Evolutionary conservation across 2,797 vertebrate species (phyloP).

Genomic region (Avahi laniger): DNA sequence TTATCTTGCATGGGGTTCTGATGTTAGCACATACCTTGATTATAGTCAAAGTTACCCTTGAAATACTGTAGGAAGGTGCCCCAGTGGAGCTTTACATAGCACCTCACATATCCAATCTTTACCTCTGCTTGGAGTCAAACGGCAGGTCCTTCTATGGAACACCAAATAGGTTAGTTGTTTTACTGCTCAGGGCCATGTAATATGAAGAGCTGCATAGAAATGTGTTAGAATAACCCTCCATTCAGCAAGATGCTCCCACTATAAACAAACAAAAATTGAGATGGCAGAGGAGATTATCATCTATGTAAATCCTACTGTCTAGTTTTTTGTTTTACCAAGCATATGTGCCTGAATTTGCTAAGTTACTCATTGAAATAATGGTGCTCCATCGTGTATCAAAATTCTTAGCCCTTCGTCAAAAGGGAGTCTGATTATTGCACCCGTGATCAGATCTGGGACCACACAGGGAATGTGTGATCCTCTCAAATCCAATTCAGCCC

Average conservation of each 20-base stretch:
- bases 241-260: background rate
- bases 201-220: background rate
- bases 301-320: background rate
- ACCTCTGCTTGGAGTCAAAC: background rate
- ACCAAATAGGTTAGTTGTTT: background rate
- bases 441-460: background rate
- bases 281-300: background rate
- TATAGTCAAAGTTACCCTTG: background rate
- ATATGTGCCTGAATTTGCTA: background rate
- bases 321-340: background rate
- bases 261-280: background rate
- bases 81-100: background rate
- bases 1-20: background rate
- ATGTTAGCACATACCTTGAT: background rate
- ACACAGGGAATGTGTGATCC: background rate
- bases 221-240: background rate
- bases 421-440: background rate
- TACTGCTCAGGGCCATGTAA: background rate
- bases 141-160: background rate
- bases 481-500: background rate
- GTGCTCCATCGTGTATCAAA: background rate
- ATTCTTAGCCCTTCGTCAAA: background rate
- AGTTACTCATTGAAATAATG: background rate
- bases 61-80: background rate
- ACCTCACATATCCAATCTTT: background rate